These are phyloP conservation scores for Caenorhabditis macrosperma DNA, from an alignment of 2,888 invertebrate species.

Conservation along the genomic window DNA sequence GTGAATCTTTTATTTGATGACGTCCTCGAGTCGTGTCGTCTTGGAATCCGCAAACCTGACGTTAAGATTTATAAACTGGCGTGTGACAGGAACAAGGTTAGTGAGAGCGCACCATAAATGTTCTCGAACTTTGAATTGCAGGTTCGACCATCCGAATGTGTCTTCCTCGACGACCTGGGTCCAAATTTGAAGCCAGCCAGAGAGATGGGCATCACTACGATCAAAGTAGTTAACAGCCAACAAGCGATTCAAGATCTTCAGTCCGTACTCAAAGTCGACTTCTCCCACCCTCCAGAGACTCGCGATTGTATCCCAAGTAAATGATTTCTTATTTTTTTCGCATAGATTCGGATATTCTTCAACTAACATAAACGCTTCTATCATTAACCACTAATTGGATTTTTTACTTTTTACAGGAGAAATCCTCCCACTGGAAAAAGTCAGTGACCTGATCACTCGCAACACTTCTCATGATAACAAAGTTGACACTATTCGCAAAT, in stretches of 20 bases:
- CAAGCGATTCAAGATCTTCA: conserved; percentile 61
- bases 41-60: conserved; percentile 81
- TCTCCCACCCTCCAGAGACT: conserved; percentile 61
- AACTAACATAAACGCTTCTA: conserved; percentile 31
- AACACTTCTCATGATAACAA: conserved; percentile 30
- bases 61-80: conserved; percentile 80
- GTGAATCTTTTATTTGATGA: conserved; percentile 66
- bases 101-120: neutral
- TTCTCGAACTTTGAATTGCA: conserved; percentile 1
- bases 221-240: conserved; percentile 76
- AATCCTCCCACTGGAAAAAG: conserved; percentile 50
- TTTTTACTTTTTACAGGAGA: conserved; percentile 57
- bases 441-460: conserved; percentile 39
- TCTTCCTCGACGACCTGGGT: conserved; percentile 82
- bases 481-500: conserved; percentile 62
- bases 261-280: conserved; percentile 32
- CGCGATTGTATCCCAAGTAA: conserved; percentile 63
- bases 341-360: too few relatives aligned
- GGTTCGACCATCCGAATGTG: conserved; percentile 61
- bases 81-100: conserved; percentile 72
- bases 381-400: neutral
- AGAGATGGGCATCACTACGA: conserved; percentile 81
- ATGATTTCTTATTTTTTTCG: neutral
- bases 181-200: conserved; percentile 81
- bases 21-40: conserved; percentile 81